Evolutionary conservation across 1,140 invertebrate genomes (phyloP), one percentile per base, ranked within the genome.

Genomic region (Heliothis virescens): DNA sequence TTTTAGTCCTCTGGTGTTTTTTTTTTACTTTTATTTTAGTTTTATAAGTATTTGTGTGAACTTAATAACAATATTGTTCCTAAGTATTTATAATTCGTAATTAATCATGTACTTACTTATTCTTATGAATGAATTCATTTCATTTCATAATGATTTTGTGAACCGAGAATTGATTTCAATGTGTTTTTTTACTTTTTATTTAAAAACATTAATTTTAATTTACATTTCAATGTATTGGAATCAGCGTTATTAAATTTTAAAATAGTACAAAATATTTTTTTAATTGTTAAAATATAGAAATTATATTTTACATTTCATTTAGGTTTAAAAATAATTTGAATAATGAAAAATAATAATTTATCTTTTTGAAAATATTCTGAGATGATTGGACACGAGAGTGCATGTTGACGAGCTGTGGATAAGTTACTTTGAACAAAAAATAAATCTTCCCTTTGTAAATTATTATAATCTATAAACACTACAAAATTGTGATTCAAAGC

Each of bases 391-490:
- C 77, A 83, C 52, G 67, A 74, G 67, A 74, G 67, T 79, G 73
- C 60, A 69, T 82, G 50, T 59, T 16, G 67, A 65, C 34, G 75
- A 57, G 52, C 52, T 85, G 80, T 86, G 85, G 83, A 83, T 87
- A 90, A 88, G 85, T 90, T 91, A 93, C 89, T 91, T 91, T 90
- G 85, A 89, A 86, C 84, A 90, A 84, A 89, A 82, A 87, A 92
- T 89, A 88, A 93, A 91, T 93, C 91, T 93, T 94, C n/a, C 90
- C 92, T 94, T 93, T 93, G 90, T 94, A n/a, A 93, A 91, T 92
- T 92, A 94, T 92, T 92, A 92, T 94, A 91, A 92, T 92, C 90
- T 93, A 93, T 93, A 92, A 93, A 94, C 91, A 94, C 91, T 92
- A 94, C 90, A 87, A 91, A 91, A 94, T 94, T 94, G 91, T 94